A percentile compares a stretch with the other conserved stretches of the same genome.
These are phyloP conservation scores for Mugil cephalus DNA, from an alignment of 2,113 vertebrate genomes.

Conservation along the genomic window DNA sequence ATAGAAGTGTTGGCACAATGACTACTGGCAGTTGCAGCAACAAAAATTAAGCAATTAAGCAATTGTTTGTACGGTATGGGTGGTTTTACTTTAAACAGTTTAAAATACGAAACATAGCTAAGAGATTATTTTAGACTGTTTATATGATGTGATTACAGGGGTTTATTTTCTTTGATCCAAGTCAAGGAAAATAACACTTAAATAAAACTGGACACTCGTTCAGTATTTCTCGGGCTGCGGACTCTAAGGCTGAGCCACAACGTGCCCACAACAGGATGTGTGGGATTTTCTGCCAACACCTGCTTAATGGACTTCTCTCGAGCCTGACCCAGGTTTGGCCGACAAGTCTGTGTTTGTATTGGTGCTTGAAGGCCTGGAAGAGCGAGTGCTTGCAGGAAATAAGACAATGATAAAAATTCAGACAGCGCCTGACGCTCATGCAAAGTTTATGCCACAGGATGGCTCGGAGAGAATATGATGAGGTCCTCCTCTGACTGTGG, in stretches of 20 bases:
- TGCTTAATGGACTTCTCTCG: slow-evolving; percentile 79
- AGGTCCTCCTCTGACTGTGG: slow-evolving; percentile 30
- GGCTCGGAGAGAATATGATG: slow-evolving; percentile 44
- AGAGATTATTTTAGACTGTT: too few species aligned
- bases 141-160: too few species aligned
- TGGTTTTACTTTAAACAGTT: too few species aligned
- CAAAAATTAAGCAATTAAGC: too few species aligned
- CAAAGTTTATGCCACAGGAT: slow-evolving; percentile 62
- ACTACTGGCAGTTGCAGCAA: too few species aligned
- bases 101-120: too few species aligned
- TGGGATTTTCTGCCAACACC: slow-evolving; percentile 81
- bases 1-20: too few species aligned
- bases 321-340: slow-evolving; percentile 44
- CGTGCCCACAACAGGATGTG: slow-evolving; percentile 83
- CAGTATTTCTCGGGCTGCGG: neutral
- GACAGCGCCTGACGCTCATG: slow-evolving; percentile 56
- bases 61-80: too few species aligned
- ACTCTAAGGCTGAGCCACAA: slow-evolving; percentile 46
- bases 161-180: too few species aligned
- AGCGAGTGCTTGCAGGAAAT: slow-evolving; percentile 42
- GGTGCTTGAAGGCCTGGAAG: slow-evolving; percentile 15
- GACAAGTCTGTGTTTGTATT: slow-evolving; percentile 63
- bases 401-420: slow-evolving; percentile 62
- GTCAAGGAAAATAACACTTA: too few species aligned
- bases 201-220: neutral